These are phyloP conservation scores for Erannis defoliaria DNA, from an alignment of 2,888 invertebrate species.

Conservation along the genomic window DNA sequence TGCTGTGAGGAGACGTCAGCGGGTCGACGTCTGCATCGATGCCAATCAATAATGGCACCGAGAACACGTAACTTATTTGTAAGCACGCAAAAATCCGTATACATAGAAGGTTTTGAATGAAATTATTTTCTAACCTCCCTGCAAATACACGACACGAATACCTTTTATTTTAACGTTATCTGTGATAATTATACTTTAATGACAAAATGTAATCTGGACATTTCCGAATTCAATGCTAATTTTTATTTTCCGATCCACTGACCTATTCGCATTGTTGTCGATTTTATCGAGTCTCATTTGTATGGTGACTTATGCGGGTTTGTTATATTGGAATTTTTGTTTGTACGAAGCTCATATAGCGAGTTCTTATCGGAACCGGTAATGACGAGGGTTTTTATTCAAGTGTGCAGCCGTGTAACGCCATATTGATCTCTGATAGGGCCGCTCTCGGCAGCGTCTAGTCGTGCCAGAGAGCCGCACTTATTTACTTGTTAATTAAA, in stretches of 20 bases:
- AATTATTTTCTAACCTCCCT: constrained; percentile 58
- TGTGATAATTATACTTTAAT: constrained; percentile 83
- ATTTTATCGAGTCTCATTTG: constrained; percentile 49
- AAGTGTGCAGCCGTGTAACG: constrained; percentile 69
- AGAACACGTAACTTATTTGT: constrained; percentile 49
- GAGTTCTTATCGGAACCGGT: constrained; percentile 2
- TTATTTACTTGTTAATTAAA: constrained; percentile 74
- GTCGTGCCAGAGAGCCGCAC: constrained; percentile 61
- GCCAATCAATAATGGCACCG: constrained; percentile 43
- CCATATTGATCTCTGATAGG: constrained; percentile 83
- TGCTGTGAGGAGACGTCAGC: constrained; percentile 19
- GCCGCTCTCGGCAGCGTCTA: constrained; percentile 49
- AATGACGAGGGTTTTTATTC: constrained; percentile 40
- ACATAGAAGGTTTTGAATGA: constrained; percentile 46
- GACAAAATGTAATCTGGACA: constrained; percentile 63
- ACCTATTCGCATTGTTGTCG: constrained; percentile 50
- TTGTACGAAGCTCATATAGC: constrained; percentile 28
- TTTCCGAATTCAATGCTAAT: constrained; percentile 49
- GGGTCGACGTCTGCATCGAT: constrained; percentile 31
- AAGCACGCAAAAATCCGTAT: constrained; percentile 46
- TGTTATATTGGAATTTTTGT: constrained; percentile 36
- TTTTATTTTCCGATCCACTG: constrained; percentile 43
- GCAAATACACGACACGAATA: constrained; percentile 64
- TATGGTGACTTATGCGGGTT: constrained; percentile 43
- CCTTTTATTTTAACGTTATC: constrained; percentile 80